These are phyloP conservation scores for Bergia sp. DNA, from an alignment of 92 coral and sea anemone genomes.

Conservation along the genomic window DNA sequence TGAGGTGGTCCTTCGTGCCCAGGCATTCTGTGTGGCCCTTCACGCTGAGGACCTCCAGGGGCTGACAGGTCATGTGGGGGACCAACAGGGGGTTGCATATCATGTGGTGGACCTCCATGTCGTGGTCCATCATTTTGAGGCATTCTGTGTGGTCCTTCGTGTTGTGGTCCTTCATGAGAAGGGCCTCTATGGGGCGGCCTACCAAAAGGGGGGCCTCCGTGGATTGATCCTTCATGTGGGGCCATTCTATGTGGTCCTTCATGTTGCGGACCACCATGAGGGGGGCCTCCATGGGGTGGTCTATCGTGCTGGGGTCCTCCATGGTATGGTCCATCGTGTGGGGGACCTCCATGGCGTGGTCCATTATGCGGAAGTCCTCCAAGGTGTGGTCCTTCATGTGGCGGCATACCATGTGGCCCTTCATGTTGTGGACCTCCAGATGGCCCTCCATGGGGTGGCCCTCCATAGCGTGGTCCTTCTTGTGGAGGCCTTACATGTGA, in stretches of 20 bases:
- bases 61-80: background rate
- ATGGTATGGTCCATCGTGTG: background rate
- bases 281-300: slow-evolving; percentile 17
- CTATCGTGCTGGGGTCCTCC: slow-evolving; percentile 40
- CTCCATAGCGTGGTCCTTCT: slow-evolving; percentile 11
- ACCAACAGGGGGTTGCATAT: background rate
- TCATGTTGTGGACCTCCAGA: slow-evolving; percentile 35
- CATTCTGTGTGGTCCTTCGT: too few species aligned
- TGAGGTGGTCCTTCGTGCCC: background rate
- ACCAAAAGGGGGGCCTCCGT: slow-evolving; percentile 1
- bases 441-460: background rate
- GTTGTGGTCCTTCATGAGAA: slow-evolving; percentile 6
- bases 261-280: slow-evolving; percentile 10
- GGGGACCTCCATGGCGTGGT: background rate
- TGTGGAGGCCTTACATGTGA: slow-evolving; percentile 1
- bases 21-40: background rate
- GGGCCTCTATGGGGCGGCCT: slow-evolving; percentile 29
- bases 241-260: slow-evolving; percentile 23
- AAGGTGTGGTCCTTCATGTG: slow-evolving; percentile 19
- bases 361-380: slow-evolving; percentile 1
- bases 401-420: background rate
- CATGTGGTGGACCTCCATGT: slow-evolving; percentile 24
- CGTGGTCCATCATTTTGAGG: background rate
- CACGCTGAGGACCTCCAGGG: background rate
- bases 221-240: slow-evolving; percentile 9